Conservation (phyloP, 2,113 vertebrate species). For the Myotis lucifugus region DNA sequence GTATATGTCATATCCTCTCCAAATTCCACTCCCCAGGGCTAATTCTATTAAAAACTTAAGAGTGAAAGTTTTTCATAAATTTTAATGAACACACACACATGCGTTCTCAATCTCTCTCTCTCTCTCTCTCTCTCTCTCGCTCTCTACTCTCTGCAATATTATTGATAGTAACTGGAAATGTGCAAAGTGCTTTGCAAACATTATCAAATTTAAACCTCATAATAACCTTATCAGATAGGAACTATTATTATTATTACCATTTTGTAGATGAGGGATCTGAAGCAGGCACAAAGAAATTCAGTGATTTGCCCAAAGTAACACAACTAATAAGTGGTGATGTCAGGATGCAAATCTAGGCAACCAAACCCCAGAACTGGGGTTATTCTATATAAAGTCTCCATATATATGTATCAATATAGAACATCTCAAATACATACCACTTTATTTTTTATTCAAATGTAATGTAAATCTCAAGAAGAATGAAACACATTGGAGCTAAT, state of each 20-base stretch:
- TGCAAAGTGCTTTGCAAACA: neutral
- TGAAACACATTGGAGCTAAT: neutral
- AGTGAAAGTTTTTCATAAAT: neutral
- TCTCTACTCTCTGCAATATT: neutral
- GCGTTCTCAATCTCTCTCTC: no score
- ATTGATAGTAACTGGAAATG: neutral
- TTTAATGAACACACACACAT: neutral
- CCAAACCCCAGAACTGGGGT: neutral
- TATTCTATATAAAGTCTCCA: neutral
- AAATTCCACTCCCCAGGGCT: neutral
- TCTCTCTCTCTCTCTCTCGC: no score
- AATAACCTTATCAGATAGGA: neutral
- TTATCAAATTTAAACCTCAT: neutral
- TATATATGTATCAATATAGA: neutral
- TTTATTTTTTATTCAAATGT: constrained; percentile 20
- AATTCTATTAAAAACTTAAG: neutral
- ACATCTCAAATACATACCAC: neutral
- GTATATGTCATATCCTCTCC: neutral
- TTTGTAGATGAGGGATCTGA: constrained; percentile 28
- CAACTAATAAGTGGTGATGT: neutral
- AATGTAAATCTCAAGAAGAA: neutral
- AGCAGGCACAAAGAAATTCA: neutral
- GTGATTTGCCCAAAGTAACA: neutral
- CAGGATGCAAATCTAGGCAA: neutral
- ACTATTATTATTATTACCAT: neutral